Evolutionary conservation across 2,797 vertebrate species (phyloP), one percentile per base, ranked within the genome.

Genomic region (Gallinago solitaria): DNA sequence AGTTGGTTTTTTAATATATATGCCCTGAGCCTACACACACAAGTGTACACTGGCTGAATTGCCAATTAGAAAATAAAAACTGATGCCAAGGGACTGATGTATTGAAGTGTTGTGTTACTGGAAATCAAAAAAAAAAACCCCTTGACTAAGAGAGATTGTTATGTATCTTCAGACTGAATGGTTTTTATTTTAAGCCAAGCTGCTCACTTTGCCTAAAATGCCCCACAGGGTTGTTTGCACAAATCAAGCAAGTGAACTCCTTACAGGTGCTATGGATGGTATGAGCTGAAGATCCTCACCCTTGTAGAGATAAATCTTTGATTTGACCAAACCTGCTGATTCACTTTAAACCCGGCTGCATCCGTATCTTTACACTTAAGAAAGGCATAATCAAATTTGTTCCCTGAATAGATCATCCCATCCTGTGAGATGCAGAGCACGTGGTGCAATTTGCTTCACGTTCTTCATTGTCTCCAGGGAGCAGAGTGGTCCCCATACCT

Each of bases 21-120:
- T n/a, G 53, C 74, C 80, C 83, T 65, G 45, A 79, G 54, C 87
- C 90, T 61, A 83, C 92, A 78, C 80, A 76, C 70, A 23, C 2
- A 41, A 75, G 68, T n/a, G 7, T 30, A 76, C 19, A 18, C 27
- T 51, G 81, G 35, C 53, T 71, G 69, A 89, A 71, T 27, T 86
- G 50, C 65, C 89, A 95, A 68, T 89, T 96, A 96, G 57, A 35
- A 85, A 85, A 94, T 33, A 47, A 71, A 80, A 94, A 59, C 64
- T 71, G 75, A 69, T 93, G 71, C 89, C 79, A 75, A 83, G 82
- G 32, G 73, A 47, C 71, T 68, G 75, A 69, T 28, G 30, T 54
- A 41, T 13, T 57, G 63, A 65, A 70, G 85, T 67, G 39, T 33
- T 88, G 15, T 41, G 9, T 63, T 79, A 79, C 1, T 57, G 53